phyloP scores from a whole-genome alignment of 2,797 vertebrate genomes.

The Hydrophis major region DNA sequence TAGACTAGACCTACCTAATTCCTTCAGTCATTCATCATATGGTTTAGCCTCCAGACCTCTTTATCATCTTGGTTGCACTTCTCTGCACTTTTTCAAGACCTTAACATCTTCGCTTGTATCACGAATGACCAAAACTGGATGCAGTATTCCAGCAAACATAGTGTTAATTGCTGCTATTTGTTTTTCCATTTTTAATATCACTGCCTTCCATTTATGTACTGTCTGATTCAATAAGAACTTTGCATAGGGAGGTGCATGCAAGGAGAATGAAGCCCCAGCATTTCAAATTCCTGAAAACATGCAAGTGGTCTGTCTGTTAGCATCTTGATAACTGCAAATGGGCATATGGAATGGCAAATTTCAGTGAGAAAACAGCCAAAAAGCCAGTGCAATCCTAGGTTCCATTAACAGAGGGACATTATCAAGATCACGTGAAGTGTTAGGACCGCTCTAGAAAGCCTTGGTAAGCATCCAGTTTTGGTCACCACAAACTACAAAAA shows the following conservation, averaged over 20 bases:
- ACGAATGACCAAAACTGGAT: too few relatives aligned
- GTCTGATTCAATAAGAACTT: not conserved
- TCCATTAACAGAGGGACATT: not conserved
- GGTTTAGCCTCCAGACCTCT: too few relatives aligned
- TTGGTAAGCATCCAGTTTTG: not conserved
- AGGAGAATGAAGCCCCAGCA: not conserved
- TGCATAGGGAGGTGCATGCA: not conserved
- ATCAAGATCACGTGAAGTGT: not conserved
- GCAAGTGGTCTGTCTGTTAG: not conserved
- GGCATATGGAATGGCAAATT: not conserved
- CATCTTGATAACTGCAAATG: not conserved
- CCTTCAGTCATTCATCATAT: too few relatives aligned
- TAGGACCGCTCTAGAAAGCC: not conserved
- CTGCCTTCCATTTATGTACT: not conserved
- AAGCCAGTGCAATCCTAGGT: too few relatives aligned
- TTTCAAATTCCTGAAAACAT: not conserved
- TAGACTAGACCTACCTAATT: too few relatives aligned
- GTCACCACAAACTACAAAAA: not conserved
- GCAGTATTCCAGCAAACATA: not conserved
- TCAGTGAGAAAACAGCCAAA: not conserved
- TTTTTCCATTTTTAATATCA: not conserved
- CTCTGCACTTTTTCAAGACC: too few relatives aligned
- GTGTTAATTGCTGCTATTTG: not conserved
- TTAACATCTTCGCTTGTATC: too few relatives aligned
- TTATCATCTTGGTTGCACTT: too few relatives aligned